Base-by-base conservation (phyloP, 2,888 invertebrate species). In the Euspilapteryx auroguttella region DNA sequence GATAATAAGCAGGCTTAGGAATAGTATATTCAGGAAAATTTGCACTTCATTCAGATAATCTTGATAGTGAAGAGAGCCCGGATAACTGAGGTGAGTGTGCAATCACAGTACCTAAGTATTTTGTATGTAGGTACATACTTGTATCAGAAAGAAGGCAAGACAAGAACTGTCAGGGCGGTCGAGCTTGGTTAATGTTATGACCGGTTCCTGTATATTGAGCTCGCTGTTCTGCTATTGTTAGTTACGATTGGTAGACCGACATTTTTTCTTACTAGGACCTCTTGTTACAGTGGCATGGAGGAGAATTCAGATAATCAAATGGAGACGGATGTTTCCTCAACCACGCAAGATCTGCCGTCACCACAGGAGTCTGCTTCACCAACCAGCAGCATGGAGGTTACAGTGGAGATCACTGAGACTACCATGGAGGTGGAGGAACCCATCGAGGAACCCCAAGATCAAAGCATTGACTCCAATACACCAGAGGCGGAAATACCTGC, bases 281-380 rank as follows among this genome's bases (percentile, higher is more conserved):
- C n/a, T n/a, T 17, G 8, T 17, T 17, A 8, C 17, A 17, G 17
- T 8, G 8, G 52, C 41, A 71, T 69, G 71, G 71, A 68, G 40
- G 69, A 71, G 40, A 55, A 41, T 37, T 44, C 68, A 35, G 63
- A 63, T 36, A 39, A 47, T 32, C 59, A 59, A 45, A 64, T 66
- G 65, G 71, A 69, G 46, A 64, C 65, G 25, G 64, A 68, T 35
- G 65, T 69, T 32, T 58, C 71, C 20, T 65, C 71, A 14, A 65
- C 66, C 27, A 64, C 64, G 11, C 55, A 51, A 21, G 65, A 68
- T 36, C 47, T 54, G 3, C 52, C 51, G 14, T 59, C 61, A 34
- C 44, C 47, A 20, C 55, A 58, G 41, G 52, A 58, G 40, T 49
- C 53, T 27, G 46, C 55, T 11, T 55, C 50, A 12, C 52, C 55